phyloP scores from a whole-genome alignment of 2,113 vertebrate genomes.

The Gasterosteus aculeatus region DNA sequence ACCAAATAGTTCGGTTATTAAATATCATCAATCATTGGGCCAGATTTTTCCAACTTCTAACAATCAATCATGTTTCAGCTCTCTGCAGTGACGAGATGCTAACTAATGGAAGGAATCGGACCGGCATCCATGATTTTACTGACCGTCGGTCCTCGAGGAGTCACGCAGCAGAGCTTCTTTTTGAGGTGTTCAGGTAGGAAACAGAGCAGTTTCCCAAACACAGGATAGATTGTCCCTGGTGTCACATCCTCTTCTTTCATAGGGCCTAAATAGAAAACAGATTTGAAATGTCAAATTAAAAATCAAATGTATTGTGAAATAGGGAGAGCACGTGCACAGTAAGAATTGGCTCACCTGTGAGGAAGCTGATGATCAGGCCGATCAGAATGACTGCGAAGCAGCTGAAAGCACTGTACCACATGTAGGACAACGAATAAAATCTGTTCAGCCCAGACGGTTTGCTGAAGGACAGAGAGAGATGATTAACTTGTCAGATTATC shows the following conservation, averaged over 20 bases:
- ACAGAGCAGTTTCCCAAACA: constrained; percentile 80
- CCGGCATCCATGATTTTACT: constrained; percentile 5
- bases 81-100: not conserved
- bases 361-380: constrained; percentile 88
- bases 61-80: not conserved
- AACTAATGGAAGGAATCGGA: not conserved
- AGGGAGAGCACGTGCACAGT: not conserved
- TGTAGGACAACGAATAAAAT: constrained; percentile 90
- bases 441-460: constrained; percentile 82
- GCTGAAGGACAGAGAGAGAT: constrained; percentile 30
- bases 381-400: constrained; percentile 87
- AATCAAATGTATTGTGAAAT: not conserved
- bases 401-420: constrained; percentile 94
- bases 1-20: not conserved
- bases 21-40: too few relatives aligned
- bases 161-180: constrained; percentile 76
- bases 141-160: constrained; percentile 64
- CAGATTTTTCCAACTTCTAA: not conserved
- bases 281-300: not conserved
- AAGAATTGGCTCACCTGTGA: constrained; percentile 82
- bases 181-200: constrained; percentile 80
- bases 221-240: constrained; percentile 86
- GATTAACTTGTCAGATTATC: not conserved
- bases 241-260: constrained; percentile 79
- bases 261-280: constrained; percentile 77